Evolutionary conservation across 2,888 invertebrate genomes (phyloP), one percentile per base, ranked within the genome.

Genomic region (Polia nebulosa): DNA sequence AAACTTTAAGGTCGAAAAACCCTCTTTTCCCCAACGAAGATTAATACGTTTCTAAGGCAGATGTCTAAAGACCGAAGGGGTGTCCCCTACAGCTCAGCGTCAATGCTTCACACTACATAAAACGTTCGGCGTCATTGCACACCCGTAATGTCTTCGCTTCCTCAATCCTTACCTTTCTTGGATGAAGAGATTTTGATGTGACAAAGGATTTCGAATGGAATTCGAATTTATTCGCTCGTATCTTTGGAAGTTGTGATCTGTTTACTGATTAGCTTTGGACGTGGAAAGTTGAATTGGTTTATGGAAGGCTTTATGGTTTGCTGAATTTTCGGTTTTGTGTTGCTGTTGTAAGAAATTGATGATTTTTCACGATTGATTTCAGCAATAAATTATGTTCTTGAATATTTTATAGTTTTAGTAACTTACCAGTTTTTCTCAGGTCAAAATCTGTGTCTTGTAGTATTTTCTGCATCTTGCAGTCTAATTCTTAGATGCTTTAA

Each of bases 21-120:
- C 81, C 75, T 78, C 60, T 59, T 72, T 66, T 27, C 51, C 47
- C 55, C 58, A 62, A 65, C 68, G 64, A 83, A 83, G 81, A 78
- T 77, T 78, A 83, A 85, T 84, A 80, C 61, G 78, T 78, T 83
- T 76, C 77, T 74, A 82, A 85, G 85, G 84, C 86, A 85, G 85
- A 82, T 82, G 84, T 84, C 85, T 85, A 63, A 71, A 74, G 79
- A 82, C 83, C 84, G 85, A 86, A 90, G 88, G 90, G 90, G 86
- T 85, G 83, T 84, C 84, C 87, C 88, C 82, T 65, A 59, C 62
- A 76, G 70, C 81, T 77, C 83, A 78, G 86, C 88, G 87, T 91
- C 90, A 90, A 90, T 88, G 85, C 89, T 94, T 95, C 91, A 93
- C 95, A 94, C 90, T 89, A 93, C 94, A 95, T 95, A 95, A 95